These are phyloP conservation scores for Stenopsyche tienmushanensis DNA, from an alignment of 1,140 invertebrate genomes.

Conservation along the genomic window DNA sequence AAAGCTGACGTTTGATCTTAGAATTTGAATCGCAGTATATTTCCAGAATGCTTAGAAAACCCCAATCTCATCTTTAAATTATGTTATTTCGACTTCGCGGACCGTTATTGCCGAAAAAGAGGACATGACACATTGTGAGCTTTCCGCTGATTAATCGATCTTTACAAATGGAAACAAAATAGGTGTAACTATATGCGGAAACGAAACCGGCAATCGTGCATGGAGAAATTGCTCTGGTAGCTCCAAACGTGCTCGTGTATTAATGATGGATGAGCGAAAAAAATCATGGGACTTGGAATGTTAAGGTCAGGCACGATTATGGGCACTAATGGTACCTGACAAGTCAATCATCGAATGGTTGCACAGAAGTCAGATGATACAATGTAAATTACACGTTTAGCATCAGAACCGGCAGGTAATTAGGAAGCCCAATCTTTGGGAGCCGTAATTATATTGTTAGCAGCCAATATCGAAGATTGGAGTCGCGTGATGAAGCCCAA, in stretches of 20 bases:
- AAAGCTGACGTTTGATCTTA: too few relatives aligned
- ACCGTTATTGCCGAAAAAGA: too few relatives aligned
- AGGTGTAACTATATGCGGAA: constrained; percentile 7
- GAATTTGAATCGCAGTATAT: too few relatives aligned
- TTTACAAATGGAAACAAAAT: too few relatives aligned
- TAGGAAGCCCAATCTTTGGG: constrained; percentile 7
- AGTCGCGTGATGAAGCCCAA: neutral
- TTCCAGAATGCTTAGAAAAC: too few relatives aligned
- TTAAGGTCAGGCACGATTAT: constrained; percentile 25
- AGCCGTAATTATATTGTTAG: constrained; percentile 20
- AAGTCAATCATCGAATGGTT: constrained; percentile 12
- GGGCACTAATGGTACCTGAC: constrained; percentile 15
- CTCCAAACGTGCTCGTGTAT: constrained; percentile 8
- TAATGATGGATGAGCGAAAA: constrained; percentile 22
- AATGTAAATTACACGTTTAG: constrained; percentile 19
- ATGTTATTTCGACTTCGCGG: too few relatives aligned
- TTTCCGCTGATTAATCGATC: too few relatives aligned
- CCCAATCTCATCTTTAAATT: too few relatives aligned
- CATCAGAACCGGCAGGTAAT: constrained; percentile 8
- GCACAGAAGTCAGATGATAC: constrained; percentile 16
- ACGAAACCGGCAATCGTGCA: neutral
- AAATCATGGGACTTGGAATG: constrained; percentile 15
- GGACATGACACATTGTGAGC: too few relatives aligned
- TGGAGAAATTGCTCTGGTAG: constrained; percentile 22
- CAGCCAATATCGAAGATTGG: neutral